Conservation (phyloP, 92 coral and sea anemone genomes). For the Desmophyllum pertusum region DNA sequence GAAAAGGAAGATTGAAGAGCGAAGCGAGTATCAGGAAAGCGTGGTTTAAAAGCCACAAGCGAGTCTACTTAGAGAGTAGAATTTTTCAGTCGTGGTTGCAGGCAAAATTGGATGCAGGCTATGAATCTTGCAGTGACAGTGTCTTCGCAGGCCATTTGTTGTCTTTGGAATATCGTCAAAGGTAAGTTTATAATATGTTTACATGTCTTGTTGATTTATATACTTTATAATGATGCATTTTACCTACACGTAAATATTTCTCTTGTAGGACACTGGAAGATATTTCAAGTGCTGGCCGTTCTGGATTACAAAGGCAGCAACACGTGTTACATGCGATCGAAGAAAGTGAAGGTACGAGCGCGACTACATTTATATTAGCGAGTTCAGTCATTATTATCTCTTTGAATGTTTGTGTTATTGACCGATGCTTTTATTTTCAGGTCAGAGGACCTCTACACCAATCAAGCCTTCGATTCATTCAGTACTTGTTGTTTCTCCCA, state of each 20-base stretch:
- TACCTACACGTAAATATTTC: conserved; percentile 11
- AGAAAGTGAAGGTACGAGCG: conserved; percentile 20
- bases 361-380: conserved; percentile 3
- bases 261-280: conserved; percentile 23
- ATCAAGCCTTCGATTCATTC: conserved; percentile 17
- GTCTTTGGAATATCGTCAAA: conserved; percentile 28
- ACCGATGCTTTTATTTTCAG: conserved; percentile 8
- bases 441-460: conserved; percentile 29
- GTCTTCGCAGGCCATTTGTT: not conserved
- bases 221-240: conserved; percentile 13
- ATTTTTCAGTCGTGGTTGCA: conserved; percentile 5
- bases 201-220: conserved; percentile 18
- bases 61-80: too few species aligned
- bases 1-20: too few species aligned
- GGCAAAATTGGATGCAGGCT: conserved; percentile 20
- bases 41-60: too few species aligned
- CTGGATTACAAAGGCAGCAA: not conserved
- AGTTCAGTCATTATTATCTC: conserved; percentile 11
- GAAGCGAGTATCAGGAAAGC: too few species aligned
- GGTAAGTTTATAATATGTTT: conserved; percentile 26
- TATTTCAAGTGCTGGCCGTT: conserved; percentile 6
- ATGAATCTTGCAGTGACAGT: conserved; percentile 17
- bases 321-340: conserved; percentile 10
- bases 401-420: not conserved
- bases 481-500: conserved; percentile 8